phyloP scores from a whole-genome alignment of 2,888 invertebrate species.

The Salpingus planirostris region DNA sequence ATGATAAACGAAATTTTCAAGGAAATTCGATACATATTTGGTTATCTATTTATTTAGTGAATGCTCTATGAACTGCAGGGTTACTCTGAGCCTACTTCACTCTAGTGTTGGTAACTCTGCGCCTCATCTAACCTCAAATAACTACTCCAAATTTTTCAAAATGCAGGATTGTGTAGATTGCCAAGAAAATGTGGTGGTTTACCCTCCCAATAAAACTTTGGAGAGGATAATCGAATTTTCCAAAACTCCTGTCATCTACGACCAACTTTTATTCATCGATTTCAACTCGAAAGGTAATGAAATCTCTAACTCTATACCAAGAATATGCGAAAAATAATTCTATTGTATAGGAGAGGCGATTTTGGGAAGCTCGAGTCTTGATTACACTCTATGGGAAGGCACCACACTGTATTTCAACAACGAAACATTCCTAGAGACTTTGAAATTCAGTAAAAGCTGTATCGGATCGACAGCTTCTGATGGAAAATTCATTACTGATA shows the following conservation, averaged over 20 bases:
- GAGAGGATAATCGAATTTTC: constrained; percentile 27
- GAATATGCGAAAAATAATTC: too few relatives aligned
- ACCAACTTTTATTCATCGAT: constrained; percentile 31
- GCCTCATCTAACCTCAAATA: too few relatives aligned
- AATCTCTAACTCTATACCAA: too few relatives aligned
- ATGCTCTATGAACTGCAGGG: too few relatives aligned
- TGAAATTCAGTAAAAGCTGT: constrained; percentile 31
- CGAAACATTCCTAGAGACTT: constrained; percentile 36
- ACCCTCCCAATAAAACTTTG: constrained; percentile 34
- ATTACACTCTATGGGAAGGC: constrained; percentile 54
- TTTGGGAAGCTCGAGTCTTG: constrained; percentile 51
- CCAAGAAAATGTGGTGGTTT: constrained; percentile 20
- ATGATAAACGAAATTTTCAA: too few relatives aligned
- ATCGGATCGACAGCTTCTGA: constrained; percentile 43
- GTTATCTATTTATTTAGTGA: too few relatives aligned
- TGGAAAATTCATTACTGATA: constrained; percentile 37
- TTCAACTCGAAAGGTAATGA: constrained; percentile 30
- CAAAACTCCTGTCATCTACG: constrained; percentile 27
- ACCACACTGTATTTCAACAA: constrained; percentile 48
- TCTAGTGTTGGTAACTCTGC: too few relatives aligned
- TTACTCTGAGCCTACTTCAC: too few relatives aligned
- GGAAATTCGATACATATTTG: too few relatives aligned
- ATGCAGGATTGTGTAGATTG: constrained; percentile 8
- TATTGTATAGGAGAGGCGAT: constrained; percentile 46
- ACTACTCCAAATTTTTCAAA: constrained; percentile 2